Percentiles rank a stretch among this genome's conserved stretches.
Conservation (phyloP, 2,888 invertebrate species). For the Hipparchia semele region DNA sequence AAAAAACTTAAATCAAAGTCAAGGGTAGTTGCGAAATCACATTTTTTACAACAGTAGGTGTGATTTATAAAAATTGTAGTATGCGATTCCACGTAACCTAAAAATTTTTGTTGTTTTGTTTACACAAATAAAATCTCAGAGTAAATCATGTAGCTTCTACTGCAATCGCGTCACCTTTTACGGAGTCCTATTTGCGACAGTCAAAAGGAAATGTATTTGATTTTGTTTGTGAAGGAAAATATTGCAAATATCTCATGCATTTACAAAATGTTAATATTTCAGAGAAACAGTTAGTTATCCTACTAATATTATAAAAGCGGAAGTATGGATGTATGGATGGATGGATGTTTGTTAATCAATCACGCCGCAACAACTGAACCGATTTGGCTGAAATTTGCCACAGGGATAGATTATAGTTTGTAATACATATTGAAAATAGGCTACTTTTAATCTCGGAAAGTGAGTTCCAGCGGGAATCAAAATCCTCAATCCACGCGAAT, state of each 20-base stretch:
- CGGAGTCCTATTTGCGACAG: conserved; percentile 28
- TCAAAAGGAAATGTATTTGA: conserved; percentile 36
- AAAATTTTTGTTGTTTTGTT: conserved; percentile 15
- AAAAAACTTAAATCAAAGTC: no score
- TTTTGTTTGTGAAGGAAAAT: conserved; percentile 16
- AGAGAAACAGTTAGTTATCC: neutral
- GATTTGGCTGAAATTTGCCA: no score
- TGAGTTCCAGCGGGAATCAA: no score
- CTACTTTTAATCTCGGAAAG: no score
- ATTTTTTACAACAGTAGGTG: neutral
- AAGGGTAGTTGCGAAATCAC: neutral
- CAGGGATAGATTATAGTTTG: no score
- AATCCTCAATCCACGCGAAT: no score
- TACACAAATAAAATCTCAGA: conserved; percentile 19
- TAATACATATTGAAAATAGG: no score
- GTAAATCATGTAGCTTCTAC: conserved; percentile 8
- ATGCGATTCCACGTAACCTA: conserved; percentile 17
- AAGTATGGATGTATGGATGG: no score
- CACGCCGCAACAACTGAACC: no score
- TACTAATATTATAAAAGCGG: no score
- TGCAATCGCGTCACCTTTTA: conserved; percentile 29
- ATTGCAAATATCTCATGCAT: conserved; percentile 1
- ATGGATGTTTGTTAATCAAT: no score
- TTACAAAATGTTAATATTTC: conserved; percentile 7
- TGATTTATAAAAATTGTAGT: conserved; percentile 3